Evolutionary conservation across 2,797 vertebrate genomes (phyloP).

Genomic region (Presbytis comata): DNA sequence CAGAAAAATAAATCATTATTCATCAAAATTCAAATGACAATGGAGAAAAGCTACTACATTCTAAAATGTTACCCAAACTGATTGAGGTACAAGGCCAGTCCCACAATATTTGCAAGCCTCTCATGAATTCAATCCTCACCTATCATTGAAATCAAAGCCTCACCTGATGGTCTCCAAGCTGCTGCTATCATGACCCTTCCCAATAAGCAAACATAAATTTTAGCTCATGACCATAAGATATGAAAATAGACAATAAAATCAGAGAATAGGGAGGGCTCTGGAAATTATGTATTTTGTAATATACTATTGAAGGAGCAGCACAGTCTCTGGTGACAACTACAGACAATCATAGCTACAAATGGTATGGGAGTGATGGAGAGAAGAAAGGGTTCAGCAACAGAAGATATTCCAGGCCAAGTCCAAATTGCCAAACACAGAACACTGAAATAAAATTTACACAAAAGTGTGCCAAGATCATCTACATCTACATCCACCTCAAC

Average conservation of each 20-base stretch:
- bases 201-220: not conserved
- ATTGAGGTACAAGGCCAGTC: not conserved
- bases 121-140: not conserved
- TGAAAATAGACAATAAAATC: not conserved
- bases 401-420: not conserved
- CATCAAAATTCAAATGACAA: slow-evolving; percentile 37
- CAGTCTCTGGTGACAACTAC: not conserved
- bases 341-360: not conserved
- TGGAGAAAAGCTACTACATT: slow-evolving; percentile 21
- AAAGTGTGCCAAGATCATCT: not conserved
- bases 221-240: not conserved
- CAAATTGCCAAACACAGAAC: not conserved
- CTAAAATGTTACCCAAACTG: not conserved
- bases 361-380: not conserved
- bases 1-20: slow-evolving; percentile 21
- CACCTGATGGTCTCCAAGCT: not conserved
- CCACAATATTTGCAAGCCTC: not conserved
- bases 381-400: not conserved
- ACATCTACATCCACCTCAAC: no score
- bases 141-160: not conserved
- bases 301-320: not conserved
- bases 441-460: slow-evolving; percentile 16
- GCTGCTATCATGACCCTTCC: not conserved
- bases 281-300: not conserved
- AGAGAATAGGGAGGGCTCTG: not conserved